A percentile compares a stretch with the other conserved stretches of the same genome.
These are phyloP conservation scores for Argyrosomus regius DNA, from an alignment of 2,797 vertebrate species.

Conservation along the genomic window DNA sequence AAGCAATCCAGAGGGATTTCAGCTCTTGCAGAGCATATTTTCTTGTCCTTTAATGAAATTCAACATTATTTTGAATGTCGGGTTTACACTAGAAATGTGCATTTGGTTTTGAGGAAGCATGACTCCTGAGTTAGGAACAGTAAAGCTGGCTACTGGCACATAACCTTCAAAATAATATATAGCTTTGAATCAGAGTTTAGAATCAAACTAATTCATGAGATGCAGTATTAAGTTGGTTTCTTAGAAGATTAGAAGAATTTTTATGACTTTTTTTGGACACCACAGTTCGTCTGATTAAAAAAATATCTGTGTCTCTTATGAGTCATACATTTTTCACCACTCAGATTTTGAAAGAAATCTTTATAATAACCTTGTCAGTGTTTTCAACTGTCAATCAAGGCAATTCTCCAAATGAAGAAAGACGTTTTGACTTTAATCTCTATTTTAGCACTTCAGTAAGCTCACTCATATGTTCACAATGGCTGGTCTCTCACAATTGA, in stretches of 20 bases:
- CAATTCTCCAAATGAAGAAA: slow-evolving; percentile 23
- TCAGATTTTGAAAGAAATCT: slow-evolving; percentile 7
- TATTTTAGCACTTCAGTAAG: slow-evolving; percentile 45
- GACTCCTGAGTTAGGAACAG: slow-evolving; percentile 5
- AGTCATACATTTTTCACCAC: slow-evolving; percentile 11
- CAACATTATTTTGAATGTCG: slow-evolving; percentile 24
- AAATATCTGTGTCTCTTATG: slow-evolving; percentile 5
- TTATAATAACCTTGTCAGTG: slow-evolving; percentile 19
- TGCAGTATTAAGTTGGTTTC: background rate
- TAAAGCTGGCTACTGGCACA: background rate
- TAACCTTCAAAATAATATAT: background rate
- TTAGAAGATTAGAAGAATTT: background rate
- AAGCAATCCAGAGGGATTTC: slow-evolving; percentile 61
- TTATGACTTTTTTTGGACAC: background rate
- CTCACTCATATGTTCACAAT: slow-evolving; percentile 47
- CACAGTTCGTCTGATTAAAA: background rate
- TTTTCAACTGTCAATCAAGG: slow-evolving; percentile 29
- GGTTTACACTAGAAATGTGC: slow-evolving; percentile 4
- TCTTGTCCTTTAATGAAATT: slow-evolving; percentile 60
- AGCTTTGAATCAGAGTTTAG: background rate
- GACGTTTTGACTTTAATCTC: slow-evolving; percentile 30
- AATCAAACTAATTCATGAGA: background rate
- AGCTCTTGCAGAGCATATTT: slow-evolving; percentile 43
- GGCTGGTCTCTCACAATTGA: slow-evolving; percentile 51
- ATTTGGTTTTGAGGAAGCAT: slow-evolving; percentile 9